Evolutionary conservation across 2,797 vertebrate species (phyloP).

Genomic region (Myotis vivesi): DNA sequence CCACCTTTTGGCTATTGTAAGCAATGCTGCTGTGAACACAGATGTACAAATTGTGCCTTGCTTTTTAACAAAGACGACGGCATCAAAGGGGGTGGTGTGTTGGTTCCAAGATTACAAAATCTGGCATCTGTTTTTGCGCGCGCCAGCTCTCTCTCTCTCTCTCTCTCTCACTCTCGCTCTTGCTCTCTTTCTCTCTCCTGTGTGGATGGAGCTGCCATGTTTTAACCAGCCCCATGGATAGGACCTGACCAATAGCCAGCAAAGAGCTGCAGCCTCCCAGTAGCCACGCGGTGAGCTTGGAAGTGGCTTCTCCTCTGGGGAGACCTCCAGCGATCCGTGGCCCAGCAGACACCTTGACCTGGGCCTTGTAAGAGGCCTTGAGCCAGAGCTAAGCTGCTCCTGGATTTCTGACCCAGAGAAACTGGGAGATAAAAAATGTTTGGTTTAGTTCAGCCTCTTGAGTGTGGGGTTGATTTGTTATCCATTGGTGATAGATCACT

Average conservation of each 20-base stretch:
- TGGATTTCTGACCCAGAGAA: not conserved
- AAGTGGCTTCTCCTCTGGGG: accelerated
- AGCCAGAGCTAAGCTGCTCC: not conserved
- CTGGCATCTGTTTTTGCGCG: not conserved
- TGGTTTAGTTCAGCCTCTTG: not conserved
- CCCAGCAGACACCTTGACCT: accelerated
- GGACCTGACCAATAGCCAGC: not conserved
- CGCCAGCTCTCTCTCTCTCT: not conserved
- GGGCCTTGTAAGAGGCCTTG: not conserved
- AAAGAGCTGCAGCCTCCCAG: not conserved
- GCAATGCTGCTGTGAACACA: not conserved
- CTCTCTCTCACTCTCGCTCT: too few species aligned
- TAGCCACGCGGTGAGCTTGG: not conserved
- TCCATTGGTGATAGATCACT: not conserved
- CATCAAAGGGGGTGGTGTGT: too few species aligned
- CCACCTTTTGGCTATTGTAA: not conserved
- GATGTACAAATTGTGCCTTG: not conserved
- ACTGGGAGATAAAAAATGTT: not conserved
- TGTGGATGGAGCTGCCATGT: too few species aligned
- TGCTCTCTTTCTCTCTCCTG: too few species aligned
- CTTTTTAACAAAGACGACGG: not conserved
- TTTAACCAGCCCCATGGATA: not conserved
- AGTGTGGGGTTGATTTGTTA: not conserved
- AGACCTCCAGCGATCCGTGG: not conserved
- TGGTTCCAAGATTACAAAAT: not conserved